phyloP scores from a whole-genome alignment of 1,140 invertebrate genomes.

The Plectus sambesii region DNA sequence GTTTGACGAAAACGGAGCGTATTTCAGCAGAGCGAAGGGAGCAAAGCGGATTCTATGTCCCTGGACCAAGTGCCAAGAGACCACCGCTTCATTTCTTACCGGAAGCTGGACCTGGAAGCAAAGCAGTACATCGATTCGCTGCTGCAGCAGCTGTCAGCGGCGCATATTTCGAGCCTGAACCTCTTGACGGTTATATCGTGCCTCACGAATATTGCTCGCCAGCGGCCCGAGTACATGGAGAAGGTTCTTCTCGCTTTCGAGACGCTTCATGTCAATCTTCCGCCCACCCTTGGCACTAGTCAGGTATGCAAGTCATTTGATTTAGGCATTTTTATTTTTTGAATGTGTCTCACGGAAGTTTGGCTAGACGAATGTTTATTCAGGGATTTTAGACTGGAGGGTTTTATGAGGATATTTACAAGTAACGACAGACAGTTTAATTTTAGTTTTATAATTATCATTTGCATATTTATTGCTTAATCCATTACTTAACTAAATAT shows the following conservation, averaged over 20 bases:
- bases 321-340: background rate
- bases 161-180: slow-evolving; percentile 27
- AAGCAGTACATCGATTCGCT: slow-evolving; percentile 48
- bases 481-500: too few relatives aligned
- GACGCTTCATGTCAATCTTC: slow-evolving; percentile 65
- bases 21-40: slow-evolving; percentile 48
- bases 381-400: too few relatives aligned
- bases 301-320: slow-evolving; percentile 49
- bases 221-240: slow-evolving; percentile 71
- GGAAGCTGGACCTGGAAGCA: slow-evolving; percentile 86
- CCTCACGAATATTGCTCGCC: slow-evolving; percentile 67
- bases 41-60: slow-evolving; percentile 64
- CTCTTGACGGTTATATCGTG: slow-evolving; percentile 26
- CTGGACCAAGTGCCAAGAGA: slow-evolving; percentile 70
- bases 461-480: too few relatives aligned
- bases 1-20: too few relatives aligned
- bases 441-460: too few relatives aligned
- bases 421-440: too few relatives aligned
- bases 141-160: slow-evolving; percentile 27
- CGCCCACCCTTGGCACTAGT: slow-evolving; percentile 73
- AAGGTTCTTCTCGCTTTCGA: slow-evolving; percentile 57
- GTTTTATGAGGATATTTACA: too few relatives aligned
- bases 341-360: too few relatives aligned
- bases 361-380: too few relatives aligned
- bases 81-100: slow-evolving; percentile 66